A percentile compares a stretch with the other conserved stretches of the same genome.
phyloP scores from a whole-genome alignment of 2,888 invertebrate genomes.

The Eulithis testata region DNA sequence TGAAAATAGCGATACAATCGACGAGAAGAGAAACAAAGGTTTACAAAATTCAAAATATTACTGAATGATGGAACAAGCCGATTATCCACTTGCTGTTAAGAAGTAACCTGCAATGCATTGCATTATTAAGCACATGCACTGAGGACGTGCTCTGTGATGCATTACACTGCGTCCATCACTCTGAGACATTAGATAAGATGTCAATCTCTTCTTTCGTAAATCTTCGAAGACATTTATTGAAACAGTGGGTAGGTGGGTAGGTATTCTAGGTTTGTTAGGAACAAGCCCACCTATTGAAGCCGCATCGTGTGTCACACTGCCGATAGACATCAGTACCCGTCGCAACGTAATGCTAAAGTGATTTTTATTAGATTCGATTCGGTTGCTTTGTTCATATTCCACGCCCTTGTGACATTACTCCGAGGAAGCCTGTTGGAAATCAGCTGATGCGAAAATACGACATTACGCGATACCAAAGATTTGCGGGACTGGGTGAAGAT shows the following conservation, averaged over 20 bases:
- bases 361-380: conserved; percentile 83
- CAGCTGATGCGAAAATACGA: conserved; percentile 7
- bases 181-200: too few species aligned
- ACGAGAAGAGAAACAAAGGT: too few species aligned
- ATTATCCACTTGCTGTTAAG: too few species aligned
- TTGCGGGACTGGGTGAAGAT: too few species aligned
- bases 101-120: too few species aligned
- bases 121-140: too few species aligned
- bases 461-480: background rate
- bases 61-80: too few species aligned
- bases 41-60: too few species aligned
- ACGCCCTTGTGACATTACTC: conserved; percentile 60
- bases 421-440: conserved; percentile 39
- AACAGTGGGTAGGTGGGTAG: background rate
- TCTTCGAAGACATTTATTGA: background rate
- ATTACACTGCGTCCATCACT: too few species aligned
- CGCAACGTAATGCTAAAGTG: conserved; percentile 79
- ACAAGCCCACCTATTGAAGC: conserved; percentile 65
- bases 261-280: background rate
- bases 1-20: too few species aligned
- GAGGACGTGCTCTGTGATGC: too few species aligned
- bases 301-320: conserved; percentile 79
- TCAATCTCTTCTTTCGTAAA: too few species aligned
- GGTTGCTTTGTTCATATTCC: conserved; percentile 79
- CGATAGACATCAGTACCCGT: conserved; percentile 81